Conservation (phyloP, 2,113 vertebrate species). For the Thinocorus orbignyianus region DNA sequence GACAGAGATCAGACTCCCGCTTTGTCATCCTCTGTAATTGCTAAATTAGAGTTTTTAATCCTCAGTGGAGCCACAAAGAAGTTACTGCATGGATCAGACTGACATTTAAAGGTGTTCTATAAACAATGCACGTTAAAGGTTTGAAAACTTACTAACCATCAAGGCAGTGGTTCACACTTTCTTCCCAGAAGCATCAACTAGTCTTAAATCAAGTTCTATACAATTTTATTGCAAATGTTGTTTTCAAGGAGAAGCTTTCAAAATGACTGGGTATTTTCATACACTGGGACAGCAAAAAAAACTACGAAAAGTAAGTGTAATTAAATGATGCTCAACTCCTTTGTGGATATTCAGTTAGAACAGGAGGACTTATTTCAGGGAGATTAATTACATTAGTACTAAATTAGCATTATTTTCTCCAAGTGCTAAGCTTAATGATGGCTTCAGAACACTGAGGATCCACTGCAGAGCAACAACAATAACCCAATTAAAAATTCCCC, state of each 20-base stretch:
- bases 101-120: background rate
- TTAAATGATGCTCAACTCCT: background rate
- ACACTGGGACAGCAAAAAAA: background rate
- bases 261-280: background rate
- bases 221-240: background rate
- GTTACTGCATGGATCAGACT: background rate
- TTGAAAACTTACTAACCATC: background rate
- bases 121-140: background rate
- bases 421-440: background rate
- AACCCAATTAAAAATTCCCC: background rate
- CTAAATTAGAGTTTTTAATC: background rate
- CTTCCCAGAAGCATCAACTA: background rate
- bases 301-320: background rate
- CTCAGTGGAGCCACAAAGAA: background rate
- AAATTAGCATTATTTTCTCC: background rate
- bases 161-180: background rate
- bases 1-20: background rate
- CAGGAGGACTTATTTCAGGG: background rate
- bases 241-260: background rate
- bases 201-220: background rate
- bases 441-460: background rate
- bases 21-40: background rate
- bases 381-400: slow-evolving; percentile 2
- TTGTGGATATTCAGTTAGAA: slow-evolving; percentile 2
- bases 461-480: background rate